Evolutionary conservation across 1,140 invertebrate genomes (phyloP), one percentile per base, ranked within the genome.

Genomic region (Eufriesea mexicana): DNA sequence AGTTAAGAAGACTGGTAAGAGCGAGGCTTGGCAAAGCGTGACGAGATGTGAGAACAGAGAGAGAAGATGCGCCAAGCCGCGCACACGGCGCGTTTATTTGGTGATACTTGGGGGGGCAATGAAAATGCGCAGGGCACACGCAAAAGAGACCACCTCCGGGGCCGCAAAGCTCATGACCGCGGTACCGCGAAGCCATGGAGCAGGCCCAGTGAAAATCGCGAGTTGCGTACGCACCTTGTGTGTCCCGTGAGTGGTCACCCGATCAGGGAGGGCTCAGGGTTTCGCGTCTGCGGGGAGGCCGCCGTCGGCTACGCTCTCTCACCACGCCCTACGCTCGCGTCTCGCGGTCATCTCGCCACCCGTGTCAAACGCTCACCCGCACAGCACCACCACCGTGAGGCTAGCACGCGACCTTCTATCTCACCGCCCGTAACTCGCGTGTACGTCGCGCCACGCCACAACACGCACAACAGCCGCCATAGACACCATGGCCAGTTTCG

Each of bases 171-270:
- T 91, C 91, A 90, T 90, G 90, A 91, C 88, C 89, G 88, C 83
- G 87, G 87, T 86, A 85, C 72, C 86, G 88, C 89, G 90, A 70
- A 86, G 81, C 88, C 88, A 91, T 91, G 92, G 97, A 97, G 96
- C 97, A 97, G 95, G 96, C 96, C 95, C 97, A 97, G 96, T 96
- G 95, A 96, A 96, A 95, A 95, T 96, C 96, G 95, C 95, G 95
- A 96, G 95, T 96, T 97, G 97, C 97, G 97, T 97, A 97, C 97
- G 97, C 97, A 97, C 97, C 97, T 97, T 90, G 97, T 96, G 96
- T 97, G 96, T 96, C 95, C 95, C 95, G 90, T 88, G 88, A 90
- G 88, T 90, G 89, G 84, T 84, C 88, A 88, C 76, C 83, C 73
- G 85, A 84, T 83, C 84, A 89, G 87, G 84, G 87, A 88, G 87